Base-by-base conservation (phyloP, 1,140 invertebrate species). In the Cryptotermes secundus region DNA sequence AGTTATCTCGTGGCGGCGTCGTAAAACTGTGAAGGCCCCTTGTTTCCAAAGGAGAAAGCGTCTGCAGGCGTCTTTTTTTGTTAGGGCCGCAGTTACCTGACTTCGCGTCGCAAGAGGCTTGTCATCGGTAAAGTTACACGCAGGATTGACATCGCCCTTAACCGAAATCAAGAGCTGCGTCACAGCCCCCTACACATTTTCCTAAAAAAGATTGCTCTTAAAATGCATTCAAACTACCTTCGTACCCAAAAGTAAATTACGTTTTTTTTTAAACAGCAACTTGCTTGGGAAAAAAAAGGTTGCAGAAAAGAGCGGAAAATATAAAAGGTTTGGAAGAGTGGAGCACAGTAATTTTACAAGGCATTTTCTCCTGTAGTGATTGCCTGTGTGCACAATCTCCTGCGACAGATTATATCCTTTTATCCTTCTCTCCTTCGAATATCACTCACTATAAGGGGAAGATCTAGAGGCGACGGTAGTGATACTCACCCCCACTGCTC, bases 341-440 rank as follows among this genome's bases (percentile, higher is more conserved):
- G 59, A n/a, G 59, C n/a, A 31, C 6, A 72, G 59, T 72, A 72
- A 72, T 72, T 72, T 72, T 72, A 72, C 59, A 72, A 72, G 59
- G 59, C 59, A 72, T 72, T 72, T 72, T 72, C 59, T 72, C 59
- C 59, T 72, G 59, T 72, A 72, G 59, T 72, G 59, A 72, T 72
- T 72, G 26, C 59, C 31, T 72, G 59, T 72, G 59, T 72, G 59
- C n/a, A 72, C 59, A 72, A 72, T 72, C 59, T 72, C 59, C 59
- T 72, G 59, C 59, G 59, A 72, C 59, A 72, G 59, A 72, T 72
- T 72, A 72, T 72, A 72, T 72, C 59, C 59, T 72, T 72, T 72
- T 72, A 72, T 72, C 59, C 59, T n/a, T 31, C 59, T 72, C n/a
- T 72, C 59, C 59, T 31, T 72, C 59, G 26, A 72, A 72, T 72